A percentile compares a stretch with the other conserved stretches of the same genome.
These are phyloP conservation scores for Synanthedon myopaeformis DNA, from an alignment of 2,888 invertebrate genomes.

Conservation along the genomic window DNA sequence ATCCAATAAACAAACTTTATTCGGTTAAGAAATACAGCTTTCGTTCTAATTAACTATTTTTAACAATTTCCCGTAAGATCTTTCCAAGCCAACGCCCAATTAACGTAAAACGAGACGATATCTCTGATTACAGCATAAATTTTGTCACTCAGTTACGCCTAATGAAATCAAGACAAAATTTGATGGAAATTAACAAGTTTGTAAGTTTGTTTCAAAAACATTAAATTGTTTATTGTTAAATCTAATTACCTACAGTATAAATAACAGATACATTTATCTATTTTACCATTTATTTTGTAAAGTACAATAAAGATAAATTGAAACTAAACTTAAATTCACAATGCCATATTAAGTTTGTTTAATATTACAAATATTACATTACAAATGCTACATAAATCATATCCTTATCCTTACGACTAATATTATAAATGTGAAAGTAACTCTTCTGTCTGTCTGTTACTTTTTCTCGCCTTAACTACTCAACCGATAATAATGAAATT, in stretches of 20 bases:
- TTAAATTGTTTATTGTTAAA: no score
- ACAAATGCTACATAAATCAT: no score
- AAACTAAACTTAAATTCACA: background rate
- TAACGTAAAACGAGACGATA: conserved; percentile 41
- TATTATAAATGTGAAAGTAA: no score
- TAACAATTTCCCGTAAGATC: conserved; percentile 33
- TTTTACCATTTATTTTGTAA: background rate
- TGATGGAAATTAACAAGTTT: conserved; percentile 7
- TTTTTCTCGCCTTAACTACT: no score
- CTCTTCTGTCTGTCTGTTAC: no score
- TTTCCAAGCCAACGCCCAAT: conserved; percentile 35
- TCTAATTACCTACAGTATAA: background rate
- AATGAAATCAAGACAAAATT: conserved; percentile 33
- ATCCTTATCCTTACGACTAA: no score
- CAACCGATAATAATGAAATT: no score
- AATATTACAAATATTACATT: no score
- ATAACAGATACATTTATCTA: background rate
- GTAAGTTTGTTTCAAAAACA: no score
- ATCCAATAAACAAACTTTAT: background rate
- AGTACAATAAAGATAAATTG: background rate
- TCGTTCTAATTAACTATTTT: conserved; percentile 5
- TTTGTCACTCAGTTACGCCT: conserved; percentile 28
- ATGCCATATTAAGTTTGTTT: no score
- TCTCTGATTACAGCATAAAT: conserved; percentile 43
- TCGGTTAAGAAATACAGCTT: background rate